A percentile compares a stretch with the other conserved stretches of the same genome.
Conservation (phyloP, 2,888 invertebrate genomes). For the Oscheius myriophilus region DNA sequence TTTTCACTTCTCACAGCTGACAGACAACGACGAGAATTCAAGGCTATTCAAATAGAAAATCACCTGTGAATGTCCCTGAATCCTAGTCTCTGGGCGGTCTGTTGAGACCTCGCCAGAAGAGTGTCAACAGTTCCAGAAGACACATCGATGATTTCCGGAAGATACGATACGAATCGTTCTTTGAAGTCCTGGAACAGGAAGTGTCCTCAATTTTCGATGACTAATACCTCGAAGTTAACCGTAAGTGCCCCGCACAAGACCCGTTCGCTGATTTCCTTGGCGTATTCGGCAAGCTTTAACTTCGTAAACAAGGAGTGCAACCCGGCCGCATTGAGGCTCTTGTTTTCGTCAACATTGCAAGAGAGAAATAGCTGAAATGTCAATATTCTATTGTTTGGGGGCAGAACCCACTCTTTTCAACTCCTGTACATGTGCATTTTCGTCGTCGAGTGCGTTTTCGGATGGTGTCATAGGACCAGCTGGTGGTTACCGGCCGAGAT, state of each 20-base stretch:
- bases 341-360: slow-evolving; percentile 49
- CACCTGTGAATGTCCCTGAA: slow-evolving; percentile 46
- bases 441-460: slow-evolving; percentile 52
- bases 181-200: slow-evolving; percentile 50
- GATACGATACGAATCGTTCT: slow-evolving; percentile 55
- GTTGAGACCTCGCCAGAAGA: slow-evolving; percentile 41
- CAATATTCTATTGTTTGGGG: background rate
- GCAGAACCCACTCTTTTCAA: slow-evolving; percentile 45
- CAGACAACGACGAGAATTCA: background rate
- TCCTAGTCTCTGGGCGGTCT: slow-evolving; percentile 42
- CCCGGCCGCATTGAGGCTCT: slow-evolving; percentile 44
- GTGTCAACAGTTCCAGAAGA: slow-evolving; percentile 54
- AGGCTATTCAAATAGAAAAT: slow-evolving; percentile 1
- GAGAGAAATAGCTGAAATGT: slow-evolving; percentile 55
- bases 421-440: slow-evolving; percentile 59
- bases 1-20: no score
- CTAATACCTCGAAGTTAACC: slow-evolving; percentile 50
- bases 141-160: slow-evolving; percentile 61
- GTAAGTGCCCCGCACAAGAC: slow-evolving; percentile 42
- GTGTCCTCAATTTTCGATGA: background rate
- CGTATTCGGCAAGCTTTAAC: slow-evolving; percentile 50
- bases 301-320: slow-evolving; percentile 48
- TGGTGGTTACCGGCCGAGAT: slow-evolving; percentile 18
- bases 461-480: slow-evolving; percentile 26
- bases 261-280: slow-evolving; percentile 45